Base-by-base conservation (phyloP, 30 jellyfish, hydroid and myxozoan species). In the Clytia hemisphaerica region DNA sequence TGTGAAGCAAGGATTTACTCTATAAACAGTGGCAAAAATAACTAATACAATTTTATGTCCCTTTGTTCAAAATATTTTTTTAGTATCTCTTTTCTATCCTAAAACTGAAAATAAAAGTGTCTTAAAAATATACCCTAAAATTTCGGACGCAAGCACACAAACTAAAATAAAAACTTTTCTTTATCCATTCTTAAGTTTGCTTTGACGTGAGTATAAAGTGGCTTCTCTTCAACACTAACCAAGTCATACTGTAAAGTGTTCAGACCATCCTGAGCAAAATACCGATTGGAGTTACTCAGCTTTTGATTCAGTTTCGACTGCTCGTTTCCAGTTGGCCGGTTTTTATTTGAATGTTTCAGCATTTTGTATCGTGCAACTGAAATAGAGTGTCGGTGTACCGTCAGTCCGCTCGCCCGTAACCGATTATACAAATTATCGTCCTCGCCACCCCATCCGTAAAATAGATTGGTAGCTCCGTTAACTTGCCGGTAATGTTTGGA, bases 361-460 rank as follows among this genome's bases (percentile, higher is more conserved):
- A 85, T 85, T 45, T 77, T 71, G 64, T 85, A 85, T 14, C 95
- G 55, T 38, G 93, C 88, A 24, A 38, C 64, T 48, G 77, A 70
- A 0, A 85, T 71, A 1, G 93, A 81, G 61, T 87, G 95, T 54
- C 95, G 18, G 34, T 77, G 92, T 45, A 85, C 14, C 29, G 31
- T 35, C 42, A 85, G 54, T 14, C 84, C 90, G 60, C 36, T 37
- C 40, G 22, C 34, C 10, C 37, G 37, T 3, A 75, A n/a, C 54
- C 95, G 72, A 72, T 9, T 10, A 19, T 26, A n/a, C 57, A 73
- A 30, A 45, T 73, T 62, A 46, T 73, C 84, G 37, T 73, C 84
- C 42, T 73, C 84, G 3, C 83, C 84, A 30, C 84, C 84, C 84
- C 84, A 73, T 22, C 24, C 42, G 83, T 83, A 73, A 38, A 57